Evolutionary conservation across 2,888 invertebrate genomes (phyloP), one percentile per base, ranked within the genome.

Genomic region (Pristionchus arcanus): DNA sequence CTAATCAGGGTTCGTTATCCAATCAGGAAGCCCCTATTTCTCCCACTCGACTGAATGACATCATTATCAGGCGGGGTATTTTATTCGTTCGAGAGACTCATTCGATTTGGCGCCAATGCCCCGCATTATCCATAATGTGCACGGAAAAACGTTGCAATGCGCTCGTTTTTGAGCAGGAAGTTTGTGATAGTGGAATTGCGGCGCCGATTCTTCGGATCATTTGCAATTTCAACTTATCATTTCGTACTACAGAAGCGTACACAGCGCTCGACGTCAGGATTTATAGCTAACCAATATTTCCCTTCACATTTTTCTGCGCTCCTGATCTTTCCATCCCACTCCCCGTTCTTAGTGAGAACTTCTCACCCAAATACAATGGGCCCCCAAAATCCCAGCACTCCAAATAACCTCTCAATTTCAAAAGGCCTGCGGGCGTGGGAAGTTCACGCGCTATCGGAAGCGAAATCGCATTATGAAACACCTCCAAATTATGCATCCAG

Each of bases 351-450:
- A n/a, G 21, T 63, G 63, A 63, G 63, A 63, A 63, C 63, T 63
- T 63, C 63, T 49, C 42, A 49, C 42, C 42, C 11, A 0, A 3
- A 63, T 63, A 63, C 63, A 63, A 63, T 63, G 25, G 11, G 63
- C 21, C n/a, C 63, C 11, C 63, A 63, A 63, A n/a, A 21, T 63
- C 63, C 5, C 63, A 3, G 42, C 63, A 63, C 25, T 11, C 63
- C 25, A 63, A 63, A 63, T 63, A 63, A 25, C n/a, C n/a, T 63
- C n/a, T 63, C 63, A 9, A 63, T 63, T 63, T 63, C 63, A 63
- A 63, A 63, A 37, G 37, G 16, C 37, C 37, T 74, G 74, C 74
- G 74, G 74, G 74, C 31, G 74, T 74, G 74, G 37, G 74, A 74
- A 37, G 25, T 11, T 71, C 68, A 71, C 34, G 34, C 28, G 68